Base-by-base conservation (phyloP, 1,140 invertebrate genomes). In the Pseudomyrmex gracilis region DNA sequence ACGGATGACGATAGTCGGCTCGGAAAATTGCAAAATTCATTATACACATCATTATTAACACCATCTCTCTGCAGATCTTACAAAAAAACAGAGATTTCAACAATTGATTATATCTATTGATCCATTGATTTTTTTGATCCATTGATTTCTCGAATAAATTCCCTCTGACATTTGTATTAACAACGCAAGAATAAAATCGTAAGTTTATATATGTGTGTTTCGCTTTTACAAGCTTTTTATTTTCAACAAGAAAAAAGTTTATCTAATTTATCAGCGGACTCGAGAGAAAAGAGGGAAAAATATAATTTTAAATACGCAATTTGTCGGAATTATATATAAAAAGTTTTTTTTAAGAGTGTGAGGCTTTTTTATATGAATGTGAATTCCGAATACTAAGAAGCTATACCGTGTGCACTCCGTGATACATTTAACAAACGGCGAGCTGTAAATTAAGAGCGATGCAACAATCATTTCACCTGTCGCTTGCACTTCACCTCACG, bases 401-500 rank as follows among this genome's bases (percentile, higher is more conserved):
- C 34, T 34, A 34, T 51, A 34, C 10, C 13, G 51, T 20, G 51
- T 20, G 51, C 66, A 80, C 76, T 80, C 17, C 0, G 66, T 49
- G 51, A 22, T 70, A 57, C 45, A 22, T 15, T 43, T 58, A 20
- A 43, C 43, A 22, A 24, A 70, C 64, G 20, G 57, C 45, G 43
- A 47, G 66, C 76, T 80, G 73, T 70, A 80, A 80, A 80, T 80
- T 80, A 58, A 80, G 66, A 80, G 60, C 45, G 53, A 47, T 47
- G 53, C 76, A 45, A 55, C 12, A 43, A n/a, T 1, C 22, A 17
- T 47, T 80, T 80, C 76, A 80, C 76, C 57, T 82, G 57, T 82
- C 78, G 71, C 71, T 82, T 64, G 58, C 78, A 82, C 78, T 82
- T 82, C 58, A 82, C 70, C 85, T 86, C 84, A 64, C 84, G 84